These are phyloP conservation scores for Passer domesticus DNA, from an alignment of 2,113 vertebrate genomes.

Conservation along the genomic window DNA sequence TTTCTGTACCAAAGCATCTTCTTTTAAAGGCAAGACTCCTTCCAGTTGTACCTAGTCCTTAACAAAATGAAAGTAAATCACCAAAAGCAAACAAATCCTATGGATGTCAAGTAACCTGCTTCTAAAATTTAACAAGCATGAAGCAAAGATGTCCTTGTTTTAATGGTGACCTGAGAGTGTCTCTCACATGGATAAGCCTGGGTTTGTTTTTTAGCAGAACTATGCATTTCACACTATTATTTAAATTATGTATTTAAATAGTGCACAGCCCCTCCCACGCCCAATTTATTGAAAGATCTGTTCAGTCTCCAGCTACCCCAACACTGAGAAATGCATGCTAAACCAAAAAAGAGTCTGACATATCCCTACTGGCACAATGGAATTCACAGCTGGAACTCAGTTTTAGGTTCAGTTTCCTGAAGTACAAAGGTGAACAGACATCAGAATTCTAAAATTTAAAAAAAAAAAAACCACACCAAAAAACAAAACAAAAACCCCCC, in stretches of 20 bases:
- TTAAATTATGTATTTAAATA: neutral
- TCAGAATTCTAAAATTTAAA: neutral
- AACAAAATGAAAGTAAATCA: conserved; percentile 56
- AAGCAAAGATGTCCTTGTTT: neutral
- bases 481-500: too few species aligned
- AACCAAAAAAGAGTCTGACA: neutral
- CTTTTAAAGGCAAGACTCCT: conserved; percentile 55
- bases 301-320: neutral
- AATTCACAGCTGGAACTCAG: neutral
- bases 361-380: neutral
- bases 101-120: conserved; percentile 25
- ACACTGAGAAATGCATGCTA: neutral
- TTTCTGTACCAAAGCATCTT: conserved; percentile 62
- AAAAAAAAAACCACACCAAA: neutral
- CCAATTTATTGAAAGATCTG: neutral
- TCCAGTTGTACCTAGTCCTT: conserved; percentile 46
- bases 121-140: neutral
- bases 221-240: neutral
- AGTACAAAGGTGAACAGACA: neutral
- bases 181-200: conserved; percentile 1
- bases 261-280: neutral
- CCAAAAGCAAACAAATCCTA: conserved; percentile 38
- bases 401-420: neutral
- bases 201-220: neutral
- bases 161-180: neutral